Evolutionary conservation across 2,888 invertebrate species (phyloP).

Genomic region (Acanthoscelides obtectus): DNA sequence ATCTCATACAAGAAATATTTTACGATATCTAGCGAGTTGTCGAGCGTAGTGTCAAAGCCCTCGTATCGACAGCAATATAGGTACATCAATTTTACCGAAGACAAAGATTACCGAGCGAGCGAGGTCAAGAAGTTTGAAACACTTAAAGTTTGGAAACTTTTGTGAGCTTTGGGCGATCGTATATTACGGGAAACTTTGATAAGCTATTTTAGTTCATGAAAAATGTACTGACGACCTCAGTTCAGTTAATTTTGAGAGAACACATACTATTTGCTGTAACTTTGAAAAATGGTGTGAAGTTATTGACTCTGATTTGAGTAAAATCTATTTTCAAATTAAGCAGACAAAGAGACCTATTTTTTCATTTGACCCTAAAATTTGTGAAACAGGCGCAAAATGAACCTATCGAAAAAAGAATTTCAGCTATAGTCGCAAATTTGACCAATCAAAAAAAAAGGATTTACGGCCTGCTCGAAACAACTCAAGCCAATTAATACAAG

Average conservation of each 20-base stretch:
- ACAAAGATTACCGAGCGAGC: neutral
- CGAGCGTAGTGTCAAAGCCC: neutral
- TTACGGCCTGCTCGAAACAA: too few species aligned
- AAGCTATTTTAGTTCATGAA: neutral
- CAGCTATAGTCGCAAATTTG: too few species aligned
- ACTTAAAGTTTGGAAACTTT: neutral
- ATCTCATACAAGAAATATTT: neutral
- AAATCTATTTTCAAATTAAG: too few species aligned
- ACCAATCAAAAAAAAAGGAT: too few species aligned
- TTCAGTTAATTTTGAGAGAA: neutral
- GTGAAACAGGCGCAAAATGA: too few species aligned
- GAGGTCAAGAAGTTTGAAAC: neutral
- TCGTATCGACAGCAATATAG: neutral
- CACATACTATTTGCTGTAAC: too few species aligned
- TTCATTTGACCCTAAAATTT: too few species aligned
- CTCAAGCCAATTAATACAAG: too few species aligned
- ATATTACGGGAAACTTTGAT: neutral
- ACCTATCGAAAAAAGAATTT: too few species aligned
- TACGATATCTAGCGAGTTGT: neutral
- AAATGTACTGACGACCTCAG: neutral
- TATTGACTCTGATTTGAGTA: too few species aligned
- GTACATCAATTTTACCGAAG: neutral
- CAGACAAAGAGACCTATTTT: too few species aligned
- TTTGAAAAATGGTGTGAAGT: too few species aligned
- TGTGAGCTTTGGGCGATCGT: neutral